Evolutionary conservation across 2,113 vertebrate species (phyloP).

Genomic region (Lampris incognitus): DNA sequence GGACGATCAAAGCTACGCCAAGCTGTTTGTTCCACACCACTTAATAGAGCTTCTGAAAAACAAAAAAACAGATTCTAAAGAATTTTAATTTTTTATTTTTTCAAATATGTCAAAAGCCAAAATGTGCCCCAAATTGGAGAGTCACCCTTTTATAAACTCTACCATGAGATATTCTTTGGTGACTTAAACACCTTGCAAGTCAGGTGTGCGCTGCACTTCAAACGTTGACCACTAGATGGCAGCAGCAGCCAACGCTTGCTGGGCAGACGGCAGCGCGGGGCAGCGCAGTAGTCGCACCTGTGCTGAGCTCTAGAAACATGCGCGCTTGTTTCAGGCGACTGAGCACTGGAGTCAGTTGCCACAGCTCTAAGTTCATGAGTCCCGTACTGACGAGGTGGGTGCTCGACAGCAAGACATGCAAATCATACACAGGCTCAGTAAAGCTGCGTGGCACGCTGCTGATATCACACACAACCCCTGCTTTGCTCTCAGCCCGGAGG

Average conservation of each 20-base stretch:
- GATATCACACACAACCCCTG: slow-evolving; percentile 62
- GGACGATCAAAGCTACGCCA: too few species aligned
- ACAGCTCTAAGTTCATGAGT: slow-evolving; percentile 32
- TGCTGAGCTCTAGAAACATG: slow-evolving; percentile 53
- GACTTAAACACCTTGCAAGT: background rate
- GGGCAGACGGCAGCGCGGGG: background rate
- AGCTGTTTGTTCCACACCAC: too few species aligned
- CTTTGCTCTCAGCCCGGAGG: slow-evolving; percentile 59
- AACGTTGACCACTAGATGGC: slow-evolving; percentile 60
- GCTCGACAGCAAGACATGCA: slow-evolving; percentile 56
- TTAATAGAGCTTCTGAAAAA: too few species aligned
- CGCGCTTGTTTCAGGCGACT: slow-evolving; percentile 23
- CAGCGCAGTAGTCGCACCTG: slow-evolving; percentile 10
- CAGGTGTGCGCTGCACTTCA: background rate
- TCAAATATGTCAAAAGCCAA: too few species aligned
- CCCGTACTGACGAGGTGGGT: slow-evolving; percentile 37
- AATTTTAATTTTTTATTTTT: too few species aligned
- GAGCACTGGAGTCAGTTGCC: slow-evolving; percentile 46
- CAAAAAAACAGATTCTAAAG: too few species aligned
- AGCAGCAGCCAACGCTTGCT: slow-evolving; percentile 47
- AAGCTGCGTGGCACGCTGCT: slow-evolving; percentile 63
- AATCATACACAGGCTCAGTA: slow-evolving; percentile 56
- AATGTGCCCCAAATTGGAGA: too few species aligned
- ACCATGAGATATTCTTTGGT: too few species aligned
- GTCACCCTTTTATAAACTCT: too few species aligned